These are phyloP conservation scores for Erethizon dorsatum DNA, from an alignment of 2,797 vertebrate species.

Conservation along the genomic window DNA sequence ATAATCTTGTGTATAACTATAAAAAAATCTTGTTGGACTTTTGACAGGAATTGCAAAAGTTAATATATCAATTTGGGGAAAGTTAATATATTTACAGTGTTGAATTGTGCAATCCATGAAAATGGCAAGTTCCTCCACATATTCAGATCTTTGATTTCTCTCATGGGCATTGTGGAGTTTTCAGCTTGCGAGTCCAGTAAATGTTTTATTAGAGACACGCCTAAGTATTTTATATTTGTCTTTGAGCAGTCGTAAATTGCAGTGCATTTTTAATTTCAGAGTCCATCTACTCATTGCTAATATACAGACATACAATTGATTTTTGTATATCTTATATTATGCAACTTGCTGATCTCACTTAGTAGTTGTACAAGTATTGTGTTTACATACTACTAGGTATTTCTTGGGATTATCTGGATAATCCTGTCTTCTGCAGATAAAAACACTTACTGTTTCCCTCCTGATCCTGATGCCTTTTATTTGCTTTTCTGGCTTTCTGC, in stretches of 20 bases:
- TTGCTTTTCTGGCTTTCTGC: neutral
- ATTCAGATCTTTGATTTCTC: neutral
- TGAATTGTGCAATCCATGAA: neutral
- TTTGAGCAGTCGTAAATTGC: neutral
- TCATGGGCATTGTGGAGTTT: neutral
- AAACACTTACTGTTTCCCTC: conserved; percentile 5
- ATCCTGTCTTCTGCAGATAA: neutral
- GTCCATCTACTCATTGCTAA: neutral
- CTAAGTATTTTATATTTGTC: neutral
- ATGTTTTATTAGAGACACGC: neutral
- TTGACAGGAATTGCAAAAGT: neutral
- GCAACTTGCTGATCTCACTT: neutral
- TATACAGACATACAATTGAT: neutral
- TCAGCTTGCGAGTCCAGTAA: neutral
- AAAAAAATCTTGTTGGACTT: neutral
- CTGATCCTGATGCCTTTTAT: neutral
- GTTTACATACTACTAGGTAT: neutral
- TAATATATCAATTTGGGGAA: neutral
- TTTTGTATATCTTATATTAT: neutral
- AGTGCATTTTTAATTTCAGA: neutral
- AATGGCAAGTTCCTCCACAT: neutral
- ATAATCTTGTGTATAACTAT: neutral
- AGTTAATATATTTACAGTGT: neutral
- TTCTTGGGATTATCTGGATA: neutral
- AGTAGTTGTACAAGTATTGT: neutral